Base-by-base conservation (phyloP, 2,888 invertebrate genomes). In the Hydraecia micacea region DNA sequence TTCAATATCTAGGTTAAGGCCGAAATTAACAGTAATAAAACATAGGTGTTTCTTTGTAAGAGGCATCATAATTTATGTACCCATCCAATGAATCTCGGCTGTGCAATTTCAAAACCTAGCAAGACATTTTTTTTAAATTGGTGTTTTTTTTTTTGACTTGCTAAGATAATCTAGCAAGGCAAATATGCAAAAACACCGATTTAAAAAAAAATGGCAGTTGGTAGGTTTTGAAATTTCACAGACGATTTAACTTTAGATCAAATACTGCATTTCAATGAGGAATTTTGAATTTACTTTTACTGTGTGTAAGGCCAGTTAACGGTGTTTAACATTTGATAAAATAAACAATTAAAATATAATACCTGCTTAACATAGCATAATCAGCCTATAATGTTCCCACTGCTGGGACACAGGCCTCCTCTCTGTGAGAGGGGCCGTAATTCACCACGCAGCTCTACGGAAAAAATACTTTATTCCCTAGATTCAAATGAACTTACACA, bases 1-100 rank as follows among this genome's bases (percentile, higher is more conserved):
- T 88, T 76, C 79, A 88, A 91, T 89, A 93, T 89, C 86, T 93
- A 85, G 93, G 93, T 91, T 90, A 93, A 93, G 93, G 93, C 55
- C 82, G 39, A 49, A 81, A 84, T 80, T 85, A 77, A 79, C 79
- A 72, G 58, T 78, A 83, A 76, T 86, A 78, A 79, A 36, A 76
- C 71, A 85, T 82, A 77, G 85, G 79, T 39, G 76, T 73, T 79
- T 36, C 36, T 77, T 69, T 66, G 62, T 67, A 4, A 77, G 77
- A 15, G 55, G 68, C 46, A 72, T 76, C 49, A 70, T 83, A 76
- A 86, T 83, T 75, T 81, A 81, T 81, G 63, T 6, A 70, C 15
- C 67, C 62, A 70, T 32, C 32, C 32, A 32, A 32, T 32, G 32
- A 32, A 32, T 32, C 32, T 32, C 32, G 32, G 32, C 32, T 32